These are phyloP conservation scores for Planiliza haematocheilus DNA, from an alignment of 2,113 vertebrate genomes.

Conservation along the genomic window DNA sequence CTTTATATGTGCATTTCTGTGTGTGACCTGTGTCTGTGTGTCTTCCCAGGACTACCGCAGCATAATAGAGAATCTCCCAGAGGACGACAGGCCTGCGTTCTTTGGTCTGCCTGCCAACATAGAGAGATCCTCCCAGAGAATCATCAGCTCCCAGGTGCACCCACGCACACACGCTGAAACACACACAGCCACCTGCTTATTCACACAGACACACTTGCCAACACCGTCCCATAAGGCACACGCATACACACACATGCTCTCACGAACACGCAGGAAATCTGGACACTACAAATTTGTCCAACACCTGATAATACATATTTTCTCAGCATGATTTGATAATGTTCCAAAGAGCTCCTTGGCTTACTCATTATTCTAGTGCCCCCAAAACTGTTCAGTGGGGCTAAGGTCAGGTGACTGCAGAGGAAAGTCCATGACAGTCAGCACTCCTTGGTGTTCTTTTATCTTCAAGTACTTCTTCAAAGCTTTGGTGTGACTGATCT, in stretches of 20 bases:
- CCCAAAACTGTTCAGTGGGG: background rate
- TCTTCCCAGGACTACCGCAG: slow-evolving; percentile 90
- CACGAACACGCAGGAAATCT: background rate
- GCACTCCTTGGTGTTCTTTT: slow-evolving; percentile 12
- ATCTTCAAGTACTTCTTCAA: slow-evolving; percentile 18
- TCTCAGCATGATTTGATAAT: background rate
- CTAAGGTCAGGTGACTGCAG: slow-evolving; percentile 11
- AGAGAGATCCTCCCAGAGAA: slow-evolving; percentile 93
- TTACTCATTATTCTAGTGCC: slow-evolving; percentile 6
- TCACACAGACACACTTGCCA: slow-evolving; percentile 10
- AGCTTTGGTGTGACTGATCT: background rate
- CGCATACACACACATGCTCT: background rate
- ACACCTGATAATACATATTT: background rate
- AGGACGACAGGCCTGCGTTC: slow-evolving; percentile 94
- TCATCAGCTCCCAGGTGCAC: slow-evolving; percentile 91
- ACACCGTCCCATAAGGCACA: background rate
- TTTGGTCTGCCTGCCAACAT: slow-evolving; percentile 97
- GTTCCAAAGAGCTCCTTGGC: slow-evolving; percentile 21
- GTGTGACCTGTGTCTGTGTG: slow-evolving; percentile 50
- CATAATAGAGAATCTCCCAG: slow-evolving; percentile 92
- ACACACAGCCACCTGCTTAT: slow-evolving; percentile 21
- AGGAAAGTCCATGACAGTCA: slow-evolving; percentile 7
- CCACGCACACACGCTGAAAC: slow-evolving; percentile 14
- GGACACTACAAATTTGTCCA: background rate
- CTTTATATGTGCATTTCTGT: slow-evolving; percentile 23